Evolutionary conservation across 2,797 vertebrate genomes (phyloP), one percentile per base, ranked within the genome.

Genomic region (Semaprochilodus insignis): DNA sequence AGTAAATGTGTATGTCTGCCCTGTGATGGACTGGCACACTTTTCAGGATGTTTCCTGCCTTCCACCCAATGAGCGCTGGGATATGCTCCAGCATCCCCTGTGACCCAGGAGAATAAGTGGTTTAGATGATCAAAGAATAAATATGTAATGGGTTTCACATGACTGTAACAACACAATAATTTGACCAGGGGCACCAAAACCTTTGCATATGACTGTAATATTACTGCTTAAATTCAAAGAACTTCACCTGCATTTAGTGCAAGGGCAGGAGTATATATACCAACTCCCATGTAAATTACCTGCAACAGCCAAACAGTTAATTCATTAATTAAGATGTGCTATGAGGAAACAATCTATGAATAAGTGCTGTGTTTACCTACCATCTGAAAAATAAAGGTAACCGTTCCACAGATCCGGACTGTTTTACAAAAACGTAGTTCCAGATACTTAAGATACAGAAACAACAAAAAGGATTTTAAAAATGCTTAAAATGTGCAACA

Each of bases 301-400:
- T 98, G 92, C 0, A 19, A 48, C 21, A 48, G 21, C 36, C 36
- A 69, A 44, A n/a, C 36, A 44, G 19, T 44, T 2, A 4, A 69
- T n/a, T 34, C 17, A 19, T 66, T 36, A 66, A 40, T 66, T 36
- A 66, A n/a, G 34, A 1, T 5, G 11, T 48, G 8, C 6, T 70
- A 81, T 40, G 25, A 73, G 3, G 6, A 63, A 21, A 77, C 65
- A 74, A 14, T 40, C 15, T 25, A 19, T 72, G n/a, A 4, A 66
- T 8, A 79, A 70, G 52, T 71, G 44, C n/a, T 23, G 15, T 52
- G 27, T 60, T 52, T 36, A 88, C 96, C 89, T 87, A 97, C 97
- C 95, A 96, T 99, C 83, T 99, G 98, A 92, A 98, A 98, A 90
- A 99, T 98, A 92, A 99, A 99, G 67, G 97, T 97, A 87, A 96